A percentile compares a stretch with the other conserved stretches of the same genome.
Evolutionary conservation across 2,888 invertebrate species (phyloP).

Genomic region (Oscheius sp.): DNA sequence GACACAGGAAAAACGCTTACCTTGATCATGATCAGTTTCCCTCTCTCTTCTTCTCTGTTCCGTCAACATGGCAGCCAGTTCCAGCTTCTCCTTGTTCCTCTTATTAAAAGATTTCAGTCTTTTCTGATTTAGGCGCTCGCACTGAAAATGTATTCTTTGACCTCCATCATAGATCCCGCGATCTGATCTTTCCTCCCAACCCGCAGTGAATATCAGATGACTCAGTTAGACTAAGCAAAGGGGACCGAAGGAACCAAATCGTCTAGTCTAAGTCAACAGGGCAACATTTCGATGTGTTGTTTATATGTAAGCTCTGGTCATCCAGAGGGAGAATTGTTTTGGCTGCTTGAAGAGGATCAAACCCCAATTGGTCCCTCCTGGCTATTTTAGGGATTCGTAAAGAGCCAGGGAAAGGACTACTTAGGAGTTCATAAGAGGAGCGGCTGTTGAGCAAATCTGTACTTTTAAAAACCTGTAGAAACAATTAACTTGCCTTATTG

Average conservation of each 20-base stretch:
- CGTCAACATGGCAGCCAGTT: slow-evolving; percentile 52
- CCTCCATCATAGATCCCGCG: too few relatives aligned
- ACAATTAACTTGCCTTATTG: too few relatives aligned
- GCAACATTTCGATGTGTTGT: not conserved
- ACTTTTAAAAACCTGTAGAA: too few relatives aligned
- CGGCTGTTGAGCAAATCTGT: too few relatives aligned
- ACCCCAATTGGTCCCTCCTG: not conserved
- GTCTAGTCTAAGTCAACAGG: not conserved
- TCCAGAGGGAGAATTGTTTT: not conserved
- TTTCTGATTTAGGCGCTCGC: slow-evolving; percentile 59
- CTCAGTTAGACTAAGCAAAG: too few relatives aligned
- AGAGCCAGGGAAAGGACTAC: not conserved
- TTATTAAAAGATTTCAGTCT: slow-evolving; percentile 62
- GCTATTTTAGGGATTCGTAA: not conserved
- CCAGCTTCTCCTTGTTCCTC: slow-evolving; percentile 60
- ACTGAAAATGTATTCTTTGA: slow-evolving; percentile 43
- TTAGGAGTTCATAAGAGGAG: too few relatives aligned
- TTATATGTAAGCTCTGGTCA: not conserved
- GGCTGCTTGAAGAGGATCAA: not conserved
- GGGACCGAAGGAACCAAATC: too few relatives aligned
- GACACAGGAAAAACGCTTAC: not conserved
- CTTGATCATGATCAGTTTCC: slow-evolving; percentile 21
- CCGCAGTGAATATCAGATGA: too few relatives aligned
- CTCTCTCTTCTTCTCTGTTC: slow-evolving; percentile 45
- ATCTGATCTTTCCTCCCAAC: too few relatives aligned